Evolutionary conservation across 2,113 vertebrate genomes (phyloP).

Genomic region (Mystacornis crossleyi): DNA sequence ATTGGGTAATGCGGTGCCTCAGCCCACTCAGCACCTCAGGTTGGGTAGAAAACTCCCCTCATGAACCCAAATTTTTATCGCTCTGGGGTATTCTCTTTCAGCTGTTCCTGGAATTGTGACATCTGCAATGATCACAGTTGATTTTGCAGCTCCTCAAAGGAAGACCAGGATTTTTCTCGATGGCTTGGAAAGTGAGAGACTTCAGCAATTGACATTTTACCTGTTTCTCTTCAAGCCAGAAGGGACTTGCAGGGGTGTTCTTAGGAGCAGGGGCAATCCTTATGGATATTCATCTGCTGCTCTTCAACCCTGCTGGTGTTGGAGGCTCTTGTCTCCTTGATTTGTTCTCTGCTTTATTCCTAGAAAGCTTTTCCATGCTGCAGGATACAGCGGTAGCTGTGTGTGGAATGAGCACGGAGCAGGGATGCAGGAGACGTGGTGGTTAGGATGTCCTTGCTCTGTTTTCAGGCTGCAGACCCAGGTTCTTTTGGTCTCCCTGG

Average conservation of each 20-base stretch:
- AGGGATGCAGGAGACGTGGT: background rate
- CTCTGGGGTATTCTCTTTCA: background rate
- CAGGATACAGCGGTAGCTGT: rapidly evolving
- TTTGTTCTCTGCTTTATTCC: background rate
- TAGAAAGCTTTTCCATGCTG: background rate
- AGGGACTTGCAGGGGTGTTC: background rate
- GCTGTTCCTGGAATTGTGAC: background rate
- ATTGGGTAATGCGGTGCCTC: rapidly evolving
- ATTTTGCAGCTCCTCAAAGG: background rate
- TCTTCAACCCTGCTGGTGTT: background rate
- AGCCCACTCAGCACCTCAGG: background rate
- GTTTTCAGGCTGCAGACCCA: background rate
- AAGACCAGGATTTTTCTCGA: background rate
- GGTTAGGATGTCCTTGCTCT: background rate
- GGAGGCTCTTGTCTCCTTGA: background rate
- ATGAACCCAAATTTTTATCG: background rate
- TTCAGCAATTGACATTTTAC: background rate
- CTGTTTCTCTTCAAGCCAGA: background rate
- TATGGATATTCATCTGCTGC: background rate
- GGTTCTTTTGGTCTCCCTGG: background rate
- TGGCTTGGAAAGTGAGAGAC: background rate
- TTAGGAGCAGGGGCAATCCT: background rate
- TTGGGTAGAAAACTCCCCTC: background rate
- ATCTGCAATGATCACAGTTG: background rate
- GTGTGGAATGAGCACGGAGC: background rate